Evolutionary conservation across 1,140 invertebrate species (phyloP).

Genomic region (Agraylea sexmaculata): DNA sequence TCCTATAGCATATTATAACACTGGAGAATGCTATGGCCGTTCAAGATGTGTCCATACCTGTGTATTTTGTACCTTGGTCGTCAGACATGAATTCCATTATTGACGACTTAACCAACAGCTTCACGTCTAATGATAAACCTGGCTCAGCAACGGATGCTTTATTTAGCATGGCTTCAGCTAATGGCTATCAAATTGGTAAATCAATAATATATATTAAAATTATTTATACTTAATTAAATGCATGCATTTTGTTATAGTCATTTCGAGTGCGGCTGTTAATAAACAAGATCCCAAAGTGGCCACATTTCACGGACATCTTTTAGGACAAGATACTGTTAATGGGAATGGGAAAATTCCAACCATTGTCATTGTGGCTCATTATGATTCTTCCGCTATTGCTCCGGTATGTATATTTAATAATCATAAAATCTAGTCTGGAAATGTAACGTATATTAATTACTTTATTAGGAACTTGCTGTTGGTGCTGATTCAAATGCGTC

Average conservation of each 20-base stretch:
- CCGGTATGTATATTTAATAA: constrained; percentile 49
- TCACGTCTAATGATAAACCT: constrained; percentile 36
- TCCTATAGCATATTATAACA: constrained; percentile 55
- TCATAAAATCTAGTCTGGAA: too few relatives aligned
- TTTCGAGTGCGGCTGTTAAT: constrained; percentile 52
- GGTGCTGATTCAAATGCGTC: constrained; percentile 91
- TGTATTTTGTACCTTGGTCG: constrained; percentile 78
- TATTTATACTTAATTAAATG: neutral
- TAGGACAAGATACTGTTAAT: constrained; percentile 57
- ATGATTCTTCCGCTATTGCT: constrained; percentile 78
- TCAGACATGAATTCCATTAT: constrained; percentile 64
- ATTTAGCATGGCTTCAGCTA: constrained; percentile 76
- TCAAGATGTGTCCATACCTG: constrained; percentile 72
- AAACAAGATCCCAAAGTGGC: constrained; percentile 71
- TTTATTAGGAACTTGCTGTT: constrained; percentile 60
- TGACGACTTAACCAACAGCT: constrained; percentile 53
- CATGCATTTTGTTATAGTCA: constrained; percentile 24
- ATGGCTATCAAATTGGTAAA: constrained; percentile 76
- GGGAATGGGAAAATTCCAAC: constrained; percentile 50
- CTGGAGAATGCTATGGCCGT: constrained; percentile 74
- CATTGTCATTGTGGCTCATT: constrained; percentile 83
- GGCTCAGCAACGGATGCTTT: constrained; percentile 61
- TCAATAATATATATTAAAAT: neutral
- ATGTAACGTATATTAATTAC: constrained; percentile 1
- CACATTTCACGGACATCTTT: constrained; percentile 76